phyloP scores from a whole-genome alignment of 2,113 vertebrate genomes.

The Entelurus aequoreus region DNA sequence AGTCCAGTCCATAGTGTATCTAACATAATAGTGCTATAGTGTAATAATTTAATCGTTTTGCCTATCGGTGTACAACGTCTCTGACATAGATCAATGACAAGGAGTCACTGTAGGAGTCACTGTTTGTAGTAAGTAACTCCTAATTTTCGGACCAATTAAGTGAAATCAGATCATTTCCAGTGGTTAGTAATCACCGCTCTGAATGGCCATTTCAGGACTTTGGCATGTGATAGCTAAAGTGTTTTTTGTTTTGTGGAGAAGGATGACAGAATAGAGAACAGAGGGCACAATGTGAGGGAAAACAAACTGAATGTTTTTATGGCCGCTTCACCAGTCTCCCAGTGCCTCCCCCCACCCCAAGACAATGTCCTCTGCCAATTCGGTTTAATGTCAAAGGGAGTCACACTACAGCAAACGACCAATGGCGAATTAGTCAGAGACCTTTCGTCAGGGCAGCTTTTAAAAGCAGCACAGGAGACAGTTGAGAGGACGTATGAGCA shows the following conservation, averaged over 20 bases:
- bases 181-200: not conserved
- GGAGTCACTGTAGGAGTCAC: too few species aligned
- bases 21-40: too few species aligned
- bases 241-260: not conserved
- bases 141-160: too few species aligned
- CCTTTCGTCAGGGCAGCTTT: conserved; percentile 12
- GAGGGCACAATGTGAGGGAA: not conserved
- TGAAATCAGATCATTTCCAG: too few species aligned
- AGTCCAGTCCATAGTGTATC: too few species aligned
- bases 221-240: not conserved
- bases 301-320: conserved; percentile 4
- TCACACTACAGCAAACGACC: conserved; percentile 20
- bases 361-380: conserved; percentile 32
- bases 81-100: too few species aligned
- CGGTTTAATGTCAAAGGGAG: conserved; percentile 50
- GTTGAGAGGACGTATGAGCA: conserved; percentile 17
- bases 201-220: too few species aligned
- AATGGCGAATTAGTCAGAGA: conserved; percentile 7
- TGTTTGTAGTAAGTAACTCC: too few species aligned
- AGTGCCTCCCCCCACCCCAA: not conserved
- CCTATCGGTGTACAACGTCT: too few species aligned
- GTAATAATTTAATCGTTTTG: too few species aligned
- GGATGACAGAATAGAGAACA: not conserved
- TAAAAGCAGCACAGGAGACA: conserved; percentile 23
- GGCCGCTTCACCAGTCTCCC: too few species aligned